phyloP scores from a whole-genome alignment of 2,113 vertebrate genomes.

The Mus musculus region GRCm39 chr6:107204501-107205000 shows the following conservation, averaged over 20 bases:
- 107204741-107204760: too few species aligned
- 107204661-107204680: too few species aligned
- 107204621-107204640: too few species aligned
- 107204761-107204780: neutral
- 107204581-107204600: neutral
- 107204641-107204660: too few species aligned
- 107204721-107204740: too few species aligned
- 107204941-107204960: neutral
- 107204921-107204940: neutral
- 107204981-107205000: neutral
- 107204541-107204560: neutral
- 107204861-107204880: neutral
- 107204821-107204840: neutral
- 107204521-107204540: neutral
- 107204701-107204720: too few species aligned
- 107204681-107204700: too few species aligned
- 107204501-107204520: too few species aligned
- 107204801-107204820: neutral
- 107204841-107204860: neutral
- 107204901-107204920: neutral
- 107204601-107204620: neutral
- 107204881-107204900: neutral
- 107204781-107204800: neutral
- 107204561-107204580: neutral
- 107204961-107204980: neutral